Evolutionary conservation across 1,140 invertebrate genomes (phyloP).

Genomic region (Physella acuta): DNA sequence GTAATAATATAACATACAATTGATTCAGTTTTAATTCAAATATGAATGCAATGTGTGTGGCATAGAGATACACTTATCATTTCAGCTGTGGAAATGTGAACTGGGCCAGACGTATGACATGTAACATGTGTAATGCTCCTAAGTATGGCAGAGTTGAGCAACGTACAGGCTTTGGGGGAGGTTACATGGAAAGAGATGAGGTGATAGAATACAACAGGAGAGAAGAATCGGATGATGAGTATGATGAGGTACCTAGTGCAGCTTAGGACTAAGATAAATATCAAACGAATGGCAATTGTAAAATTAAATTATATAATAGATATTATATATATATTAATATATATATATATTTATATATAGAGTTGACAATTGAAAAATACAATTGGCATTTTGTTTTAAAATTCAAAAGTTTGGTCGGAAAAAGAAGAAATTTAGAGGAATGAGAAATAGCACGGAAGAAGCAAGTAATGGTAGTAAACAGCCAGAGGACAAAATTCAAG

Average conservation of each 20-base stretch:
- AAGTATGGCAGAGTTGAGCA: slow-evolving; percentile 68
- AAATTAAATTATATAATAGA: no score
- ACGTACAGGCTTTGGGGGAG: slow-evolving; percentile 58
- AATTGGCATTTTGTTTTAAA: not conserved
- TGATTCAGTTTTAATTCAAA: no score
- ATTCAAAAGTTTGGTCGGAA: slow-evolving; percentile 76
- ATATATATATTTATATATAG: no score
- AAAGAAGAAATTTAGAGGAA: slow-evolving; percentile 67
- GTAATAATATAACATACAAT: slow-evolving; percentile 53
- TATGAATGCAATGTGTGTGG: no score
- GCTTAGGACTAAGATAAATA: not conserved
- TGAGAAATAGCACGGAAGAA: slow-evolving; percentile 18
- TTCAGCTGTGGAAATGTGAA: slow-evolving; percentile 94
- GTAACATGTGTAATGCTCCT: slow-evolving; percentile 98
- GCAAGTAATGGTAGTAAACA: not conserved
- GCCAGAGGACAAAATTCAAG: slow-evolving; percentile 65
- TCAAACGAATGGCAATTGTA: no score
- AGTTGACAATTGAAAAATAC: not conserved
- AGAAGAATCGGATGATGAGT: slow-evolving; percentile 50
- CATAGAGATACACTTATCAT: not conserved
- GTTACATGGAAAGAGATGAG: slow-evolving; percentile 59
- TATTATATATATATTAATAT: no score
- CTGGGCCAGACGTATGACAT: slow-evolving; percentile 93
- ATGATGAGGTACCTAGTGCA: slow-evolving; percentile 52
- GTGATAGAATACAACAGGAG: slow-evolving; percentile 53